Evolutionary conservation across 2,888 invertebrate species (phyloP).

Genomic region (Lissocephala sabroskyi): DNA sequence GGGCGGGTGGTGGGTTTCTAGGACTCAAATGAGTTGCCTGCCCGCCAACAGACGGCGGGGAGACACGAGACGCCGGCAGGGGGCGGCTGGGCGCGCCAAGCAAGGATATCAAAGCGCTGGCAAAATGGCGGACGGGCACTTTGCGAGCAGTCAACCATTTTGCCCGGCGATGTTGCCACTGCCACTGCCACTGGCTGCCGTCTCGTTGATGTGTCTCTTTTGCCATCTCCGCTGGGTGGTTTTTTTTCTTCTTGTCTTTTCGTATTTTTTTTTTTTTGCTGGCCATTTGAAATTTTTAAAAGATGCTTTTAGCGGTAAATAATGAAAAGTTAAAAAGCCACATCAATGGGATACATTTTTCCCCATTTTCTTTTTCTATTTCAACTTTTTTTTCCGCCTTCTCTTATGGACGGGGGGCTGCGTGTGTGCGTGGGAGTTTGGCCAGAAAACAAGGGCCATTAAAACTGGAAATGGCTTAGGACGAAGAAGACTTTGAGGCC

Average conservation of each 20-base stretch:
- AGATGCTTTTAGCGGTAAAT: slow-evolving; percentile 73
- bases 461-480: no score
- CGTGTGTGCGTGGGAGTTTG: no score
- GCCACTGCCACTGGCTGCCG: no score
- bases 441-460: no score
- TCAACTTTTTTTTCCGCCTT: slow-evolving; percentile 23
- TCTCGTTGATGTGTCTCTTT: neutral
- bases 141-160: slow-evolving; percentile 46
- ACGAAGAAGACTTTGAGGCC: no score
- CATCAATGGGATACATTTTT: slow-evolving; percentile 64
- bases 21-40: no score
- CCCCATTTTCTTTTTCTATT: neutral
- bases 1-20: no score
- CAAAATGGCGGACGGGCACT: slow-evolving; percentile 49
- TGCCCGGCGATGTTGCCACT: slow-evolving; percentile 8
- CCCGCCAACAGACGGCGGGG: no score
- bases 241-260: slow-evolving; percentile 7
- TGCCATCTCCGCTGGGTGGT: slow-evolving; percentile 1
- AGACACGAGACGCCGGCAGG: no score
- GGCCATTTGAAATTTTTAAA: slow-evolving; percentile 70
- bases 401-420: slow-evolving; percentile 43
- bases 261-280: slow-evolving; percentile 25
- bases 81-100: no score
- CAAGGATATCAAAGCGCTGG: slow-evolving; percentile 57
- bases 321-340: slow-evolving; percentile 73